phyloP scores from a whole-genome alignment of 1,140 invertebrate species.

The Drosophila pandora region DNA sequence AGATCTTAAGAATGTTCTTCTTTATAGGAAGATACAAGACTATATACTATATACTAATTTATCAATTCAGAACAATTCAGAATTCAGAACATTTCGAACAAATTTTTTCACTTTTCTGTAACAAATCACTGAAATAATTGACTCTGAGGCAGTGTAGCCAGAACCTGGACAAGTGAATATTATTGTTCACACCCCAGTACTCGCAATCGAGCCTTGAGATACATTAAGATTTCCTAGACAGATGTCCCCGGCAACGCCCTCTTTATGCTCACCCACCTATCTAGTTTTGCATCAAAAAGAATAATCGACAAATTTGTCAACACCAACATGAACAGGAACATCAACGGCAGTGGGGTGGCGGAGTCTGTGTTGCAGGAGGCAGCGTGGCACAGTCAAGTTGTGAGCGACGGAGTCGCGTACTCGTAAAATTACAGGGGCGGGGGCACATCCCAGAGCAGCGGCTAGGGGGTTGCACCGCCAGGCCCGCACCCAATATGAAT shows the following conservation, averaged over 20 bases:
- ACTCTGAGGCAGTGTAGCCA: background rate
- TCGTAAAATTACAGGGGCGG: slow-evolving; percentile 67
- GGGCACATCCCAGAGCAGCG: background rate
- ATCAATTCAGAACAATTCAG: background rate
- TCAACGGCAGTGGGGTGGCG: background rate
- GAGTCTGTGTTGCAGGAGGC: background rate
- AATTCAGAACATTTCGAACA: background rate
- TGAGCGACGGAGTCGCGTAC: slow-evolving; percentile 43
- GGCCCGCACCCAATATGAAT: slow-evolving; percentile 47
- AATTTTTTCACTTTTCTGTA: background rate
- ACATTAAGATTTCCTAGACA: slow-evolving; percentile 44
- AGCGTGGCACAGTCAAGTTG: slow-evolving; percentile 76
- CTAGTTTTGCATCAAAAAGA: slow-evolving; percentile 62
- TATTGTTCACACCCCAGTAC: slow-evolving; percentile 4
- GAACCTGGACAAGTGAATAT: slow-evolving; percentile 17
- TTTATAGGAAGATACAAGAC: too few species aligned
- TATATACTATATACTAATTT: too few species aligned
- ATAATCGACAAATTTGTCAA: slow-evolving; percentile 65
- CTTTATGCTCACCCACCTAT: background rate
- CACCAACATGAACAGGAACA: slow-evolving; percentile 36
- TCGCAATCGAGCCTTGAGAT: slow-evolving; percentile 15
- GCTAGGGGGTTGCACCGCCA: slow-evolving; percentile 27
- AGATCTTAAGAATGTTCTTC: too few species aligned
- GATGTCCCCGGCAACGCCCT: slow-evolving; percentile 46
- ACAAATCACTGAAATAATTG: background rate